phyloP scores from a whole-genome alignment of 2,113 vertebrate genomes.

The Phrynocephalus versicolor region DNA sequence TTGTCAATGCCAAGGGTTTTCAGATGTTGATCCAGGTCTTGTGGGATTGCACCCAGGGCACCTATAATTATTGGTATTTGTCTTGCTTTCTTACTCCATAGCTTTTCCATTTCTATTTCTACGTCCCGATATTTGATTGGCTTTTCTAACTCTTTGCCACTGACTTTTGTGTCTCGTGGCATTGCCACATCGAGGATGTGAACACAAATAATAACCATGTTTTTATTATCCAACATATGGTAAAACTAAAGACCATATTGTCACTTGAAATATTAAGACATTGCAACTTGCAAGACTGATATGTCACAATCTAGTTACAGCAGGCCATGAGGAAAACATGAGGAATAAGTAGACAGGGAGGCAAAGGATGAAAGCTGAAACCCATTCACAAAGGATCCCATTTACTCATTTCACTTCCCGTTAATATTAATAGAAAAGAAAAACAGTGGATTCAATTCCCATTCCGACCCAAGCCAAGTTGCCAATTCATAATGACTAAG shows the following conservation, averaged over 20 bases:
- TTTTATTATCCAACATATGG: slow-evolving; percentile 43
- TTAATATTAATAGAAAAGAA: slow-evolving; percentile 52
- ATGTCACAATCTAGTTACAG: slow-evolving; percentile 47
- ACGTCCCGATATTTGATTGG: too few relatives aligned
- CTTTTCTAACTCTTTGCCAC: too few relatives aligned
- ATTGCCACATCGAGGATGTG: too few relatives aligned
- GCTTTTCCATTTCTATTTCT: too few relatives aligned
- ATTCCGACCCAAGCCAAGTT: slow-evolving; percentile 19
- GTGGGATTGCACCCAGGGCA: too few relatives aligned
- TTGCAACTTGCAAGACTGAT: slow-evolving; percentile 25
- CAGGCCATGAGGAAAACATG: not conserved
- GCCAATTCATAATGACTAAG: slow-evolving; percentile 6
- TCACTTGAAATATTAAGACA: slow-evolving; percentile 16
- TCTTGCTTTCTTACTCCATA: too few relatives aligned
- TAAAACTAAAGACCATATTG: slow-evolving; percentile 40
- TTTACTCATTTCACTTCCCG: slow-evolving; percentile 41
- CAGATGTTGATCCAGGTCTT: too few relatives aligned
- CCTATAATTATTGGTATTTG: too few relatives aligned
- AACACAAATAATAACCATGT: slow-evolving; percentile 41
- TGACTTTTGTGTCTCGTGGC: too few relatives aligned
- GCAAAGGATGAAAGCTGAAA: slow-evolving; percentile 18
- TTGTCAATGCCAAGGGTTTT: too few relatives aligned
- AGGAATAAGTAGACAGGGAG: slow-evolving; percentile 36
- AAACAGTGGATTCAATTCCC: slow-evolving; percentile 43
- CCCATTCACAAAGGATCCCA: slow-evolving; percentile 49